Evolutionary conservation across 1,140 invertebrate genomes (phyloP).

Genomic region (Plectrocnemia conspersa): DNA sequence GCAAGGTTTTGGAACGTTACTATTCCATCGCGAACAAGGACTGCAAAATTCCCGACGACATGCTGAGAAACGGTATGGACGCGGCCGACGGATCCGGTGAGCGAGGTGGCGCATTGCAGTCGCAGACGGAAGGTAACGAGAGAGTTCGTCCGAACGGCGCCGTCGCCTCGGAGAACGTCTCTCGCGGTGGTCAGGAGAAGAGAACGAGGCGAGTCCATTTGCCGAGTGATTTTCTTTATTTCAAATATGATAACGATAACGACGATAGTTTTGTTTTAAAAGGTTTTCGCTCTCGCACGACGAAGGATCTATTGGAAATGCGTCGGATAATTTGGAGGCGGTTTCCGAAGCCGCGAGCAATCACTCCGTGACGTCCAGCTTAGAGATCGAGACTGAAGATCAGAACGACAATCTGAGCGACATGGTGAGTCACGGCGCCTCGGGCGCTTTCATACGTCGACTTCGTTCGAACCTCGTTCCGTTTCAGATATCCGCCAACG

Average conservation of each 20-base stretch:
- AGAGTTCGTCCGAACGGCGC: neutral
- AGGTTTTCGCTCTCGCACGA: conserved; percentile 85
- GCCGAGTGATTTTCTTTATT: neutral
- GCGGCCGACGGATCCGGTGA: neutral
- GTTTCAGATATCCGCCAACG: conserved; percentile 90
- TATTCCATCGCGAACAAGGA: conserved; percentile 34
- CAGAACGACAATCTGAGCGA: conserved; percentile 91
- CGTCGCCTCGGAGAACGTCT: neutral
- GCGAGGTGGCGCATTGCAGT: neutral
- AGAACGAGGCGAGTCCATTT: conserved; percentile 32
- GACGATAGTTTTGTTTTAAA: conserved; percentile 4
- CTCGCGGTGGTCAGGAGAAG: conserved; percentile 36
- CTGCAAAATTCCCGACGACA: neutral
- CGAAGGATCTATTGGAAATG: conserved; percentile 80
- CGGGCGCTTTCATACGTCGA: too few relatives aligned
- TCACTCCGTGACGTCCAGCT: conserved; percentile 88
- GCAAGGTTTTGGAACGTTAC: conserved; percentile 47
- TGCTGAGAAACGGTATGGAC: conserved; percentile 14
- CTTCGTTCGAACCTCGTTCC: too few relatives aligned
- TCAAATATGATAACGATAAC: neutral
- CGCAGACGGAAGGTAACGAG: neutral
- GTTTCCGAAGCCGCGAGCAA: conserved; percentile 93
- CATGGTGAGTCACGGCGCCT: conserved; percentile 75
- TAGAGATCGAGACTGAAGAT: conserved; percentile 83
- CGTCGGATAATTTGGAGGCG: conserved; percentile 89